phyloP scores from a whole-genome alignment of 2,113 vertebrate genomes.

The Abramis brama region DNA sequence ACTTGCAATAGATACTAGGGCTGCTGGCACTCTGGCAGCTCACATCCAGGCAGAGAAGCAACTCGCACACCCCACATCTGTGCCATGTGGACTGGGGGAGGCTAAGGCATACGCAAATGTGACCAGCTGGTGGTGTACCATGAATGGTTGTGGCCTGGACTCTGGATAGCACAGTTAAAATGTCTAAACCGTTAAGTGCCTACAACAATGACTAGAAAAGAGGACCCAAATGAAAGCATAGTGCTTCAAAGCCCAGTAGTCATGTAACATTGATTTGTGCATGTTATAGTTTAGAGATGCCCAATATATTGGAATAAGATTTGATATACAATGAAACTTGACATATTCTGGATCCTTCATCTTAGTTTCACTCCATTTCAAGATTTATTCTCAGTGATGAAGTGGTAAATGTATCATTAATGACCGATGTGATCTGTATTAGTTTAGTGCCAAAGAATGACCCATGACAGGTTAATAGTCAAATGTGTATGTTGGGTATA shows the following conservation, averaged over 20 bases:
- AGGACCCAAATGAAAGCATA: not conserved
- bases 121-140: conserved; percentile 46
- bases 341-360: not conserved
- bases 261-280: not conserved
- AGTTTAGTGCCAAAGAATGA: conserved; percentile 9
- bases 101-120: conserved; percentile 2
- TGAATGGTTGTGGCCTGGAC: conserved; percentile 39
- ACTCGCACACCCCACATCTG: conserved; percentile 11
- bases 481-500: not conserved
- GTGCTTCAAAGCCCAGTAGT: not conserved
- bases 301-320: not conserved
- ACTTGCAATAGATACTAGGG: conserved; percentile 22
- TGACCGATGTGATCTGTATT: not conserved
- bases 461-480: conserved; percentile 26
- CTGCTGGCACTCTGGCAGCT: conserved; percentile 18
- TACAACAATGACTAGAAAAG: not conserved
- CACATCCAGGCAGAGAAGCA: conserved; percentile 15
- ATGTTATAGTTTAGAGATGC: not conserved
- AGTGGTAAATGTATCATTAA: not conserved
- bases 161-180: conserved; percentile 20
- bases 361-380: not conserved
- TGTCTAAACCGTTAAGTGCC: not conserved
- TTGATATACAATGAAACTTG: too few relatives aligned
- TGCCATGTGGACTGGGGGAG: conserved; percentile 24
- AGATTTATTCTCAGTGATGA: not conserved